Base-by-base conservation (phyloP, 1,140 invertebrate species). In the Papilio helenus region DNA sequence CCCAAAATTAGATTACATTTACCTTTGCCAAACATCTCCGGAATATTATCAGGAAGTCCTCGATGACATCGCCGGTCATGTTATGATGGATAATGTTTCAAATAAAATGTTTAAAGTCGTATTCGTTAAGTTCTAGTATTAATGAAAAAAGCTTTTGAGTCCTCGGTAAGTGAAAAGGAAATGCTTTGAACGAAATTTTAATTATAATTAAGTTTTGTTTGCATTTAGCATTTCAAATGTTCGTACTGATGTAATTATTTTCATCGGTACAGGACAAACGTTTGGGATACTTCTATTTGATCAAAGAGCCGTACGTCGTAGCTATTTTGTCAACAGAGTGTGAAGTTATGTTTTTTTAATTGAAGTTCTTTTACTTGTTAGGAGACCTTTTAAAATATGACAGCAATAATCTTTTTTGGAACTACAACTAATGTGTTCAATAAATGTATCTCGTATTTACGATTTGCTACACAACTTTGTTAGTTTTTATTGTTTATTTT, bases 41-140 rank as follows among this genome's bases (percentile, higher is more conserved):
- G 83, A 95, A 95, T 84, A 96, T 89, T 85, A 95, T 90, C 79
- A 95, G 91, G 88, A 96, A 96, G 90, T 96, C 96, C 87, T 96
- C 96, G 90, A 96, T 94, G 87, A 96, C 95, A 88, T 96, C 96
- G 79, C 96, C 95, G 51, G 92, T 92, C 65, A n/a, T n/a, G n/a
- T n/a, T n/a, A n/a, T 34, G 4, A 49, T 49, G 46, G 3, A 16
- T 49, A 5, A 18, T 18, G 8, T 49, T 49, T 49, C 16, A 49
- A 16, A 18, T 49, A 49, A 16, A 49, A 16, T 16, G 9, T 58
- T 58, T 0, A 58, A 23, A 34, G 34, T 34, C 3, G 34, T 34
- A 34, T 4, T 34, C 34, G 34, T 58, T 8, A 20, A 58, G 51
- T 58, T 20, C 51, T 61, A 55, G 1, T 49, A 55, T 55, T 61